Base-by-base conservation (phyloP, 2,797 vertebrate species). In the Meda fulgida region DNA sequence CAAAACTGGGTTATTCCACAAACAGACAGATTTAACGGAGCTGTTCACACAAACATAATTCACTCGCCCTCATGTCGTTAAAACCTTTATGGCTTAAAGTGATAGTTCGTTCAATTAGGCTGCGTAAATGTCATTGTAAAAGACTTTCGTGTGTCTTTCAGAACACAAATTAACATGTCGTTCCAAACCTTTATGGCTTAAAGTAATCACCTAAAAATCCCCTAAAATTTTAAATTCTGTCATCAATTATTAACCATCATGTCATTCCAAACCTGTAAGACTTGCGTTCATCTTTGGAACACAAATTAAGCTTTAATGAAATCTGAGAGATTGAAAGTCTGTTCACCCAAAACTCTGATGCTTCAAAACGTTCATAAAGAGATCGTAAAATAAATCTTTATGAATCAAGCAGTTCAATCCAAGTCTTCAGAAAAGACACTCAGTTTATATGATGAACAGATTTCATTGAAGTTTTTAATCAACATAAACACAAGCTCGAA, bases 1-100 rank as follows among this genome's bases (percentile, higher is more conserved):
- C 90, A 84, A 84, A 53, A 60, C 58, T 3, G 34, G 9, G 36
- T 77, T 60, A 23, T 87, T 60, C 81, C 60, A 91, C 87, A 91
- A 78, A 88, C 87, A 89, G 78, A 87, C 5, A 83, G 79, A 73
- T 16, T 65, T 63, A 51, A 51, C 7, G 6, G 5, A 51, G 6
- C 16, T 48, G 14, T 48, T 48, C 46, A 48, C 0, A 4, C 46
- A 48, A 16, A 48, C 16, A 19, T 51, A 51, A 51, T 19, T 19
- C 2, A 19, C 18, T 51, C 16, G 18, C 48, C 18, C 6, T 51
- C 48, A 19, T 51, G 18, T 19, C 18, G 3, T 51, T 51, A 14
- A 48, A 48, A 48, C 46, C 46, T 48, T 43, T 46, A 46, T 46
- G 43, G 43, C 43, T 14, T 46, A 46, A 46, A 5, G 4, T 5